Conservation (phyloP, 2,888 invertebrate species). For the Lasioglossum marginatum region DNA sequence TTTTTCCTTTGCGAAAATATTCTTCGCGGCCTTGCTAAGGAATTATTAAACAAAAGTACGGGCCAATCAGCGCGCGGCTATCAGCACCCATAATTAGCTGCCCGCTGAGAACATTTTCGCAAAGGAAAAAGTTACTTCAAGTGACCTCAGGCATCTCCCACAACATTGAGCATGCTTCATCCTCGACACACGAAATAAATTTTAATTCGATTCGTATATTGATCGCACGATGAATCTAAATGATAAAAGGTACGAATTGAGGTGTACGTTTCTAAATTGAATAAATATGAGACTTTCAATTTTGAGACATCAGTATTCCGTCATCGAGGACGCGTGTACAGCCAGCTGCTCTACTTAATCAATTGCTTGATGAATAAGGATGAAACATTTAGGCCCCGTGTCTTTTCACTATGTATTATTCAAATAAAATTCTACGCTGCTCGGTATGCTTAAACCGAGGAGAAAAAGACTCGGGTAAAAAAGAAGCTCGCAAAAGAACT, state of each 20-base stretch:
- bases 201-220: background rate
- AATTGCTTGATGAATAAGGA: background rate
- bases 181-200: background rate
- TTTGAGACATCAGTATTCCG: background rate
- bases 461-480: background rate
- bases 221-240: background rate
- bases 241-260: background rate
- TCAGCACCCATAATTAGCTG: too few relatives aligned
- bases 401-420: slow-evolving; percentile 1
- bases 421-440: background rate
- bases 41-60: too few relatives aligned
- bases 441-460: background rate
- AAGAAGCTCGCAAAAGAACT: background rate
- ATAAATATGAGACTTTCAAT: background rate
- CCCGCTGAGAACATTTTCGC: too few relatives aligned
- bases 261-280: background rate
- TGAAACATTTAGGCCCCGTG: background rate
- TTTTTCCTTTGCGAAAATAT: too few relatives aligned
- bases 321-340: background rate
- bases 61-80: too few relatives aligned
- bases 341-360: background rate
- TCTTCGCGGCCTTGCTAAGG: too few relatives aligned
- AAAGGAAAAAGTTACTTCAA: too few relatives aligned
- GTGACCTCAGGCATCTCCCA: too few relatives aligned
- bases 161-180: too few relatives aligned